Base-by-base conservation (phyloP, 2,797 vertebrate genomes). In the Trachurus trachurus region DNA sequence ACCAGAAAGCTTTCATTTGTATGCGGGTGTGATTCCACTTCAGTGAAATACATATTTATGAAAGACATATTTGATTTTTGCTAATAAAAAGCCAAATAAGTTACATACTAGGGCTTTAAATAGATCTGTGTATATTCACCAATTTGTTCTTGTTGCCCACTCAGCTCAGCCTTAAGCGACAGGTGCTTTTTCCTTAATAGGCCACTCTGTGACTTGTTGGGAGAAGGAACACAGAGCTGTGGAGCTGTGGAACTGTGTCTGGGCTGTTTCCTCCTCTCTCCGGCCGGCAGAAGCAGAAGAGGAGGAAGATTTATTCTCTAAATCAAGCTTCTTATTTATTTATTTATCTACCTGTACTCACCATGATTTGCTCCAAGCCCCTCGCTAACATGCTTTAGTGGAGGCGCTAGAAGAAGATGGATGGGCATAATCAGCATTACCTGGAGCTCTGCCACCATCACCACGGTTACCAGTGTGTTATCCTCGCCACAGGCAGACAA, bases 341-440 rank as follows among this genome's bases (percentile, higher is more conserved):
- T 87, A 85, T 85, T 77, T 68, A 73, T 88, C 72, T 74, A 61
- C 65, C 69, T 78, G 61, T 59, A 63, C 63, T 71, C 42, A 21
- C 57, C 57, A 16, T 54, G 59, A 76, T 72, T 78, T 74, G 79
- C 77, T 87, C 76, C 9, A 8, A 78, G 75, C 72, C 78, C 66
- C 70, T 40, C 10, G 22, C 78, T 83, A 83, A 83, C 80, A 3
- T 19, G 81, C 59, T 87, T 83, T 83, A 76, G 83, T 61, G 0
- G 52, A 2, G 0, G 58, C 3, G 66, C 78, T 88, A n/a, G 86
- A 87, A 69, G 68, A 88, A 91, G 89, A 92, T 37, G 34, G 81
- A 91, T 88, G 71, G 76, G 56, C 59, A 65, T 79, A 79, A 91
- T 90, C 83, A 90, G 73, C 82, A 67, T 76, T 76, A 89, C 82